phyloP scores from a whole-genome alignment of 2,113 vertebrate species.

The Ptychochromis oligacanthus region DNA sequence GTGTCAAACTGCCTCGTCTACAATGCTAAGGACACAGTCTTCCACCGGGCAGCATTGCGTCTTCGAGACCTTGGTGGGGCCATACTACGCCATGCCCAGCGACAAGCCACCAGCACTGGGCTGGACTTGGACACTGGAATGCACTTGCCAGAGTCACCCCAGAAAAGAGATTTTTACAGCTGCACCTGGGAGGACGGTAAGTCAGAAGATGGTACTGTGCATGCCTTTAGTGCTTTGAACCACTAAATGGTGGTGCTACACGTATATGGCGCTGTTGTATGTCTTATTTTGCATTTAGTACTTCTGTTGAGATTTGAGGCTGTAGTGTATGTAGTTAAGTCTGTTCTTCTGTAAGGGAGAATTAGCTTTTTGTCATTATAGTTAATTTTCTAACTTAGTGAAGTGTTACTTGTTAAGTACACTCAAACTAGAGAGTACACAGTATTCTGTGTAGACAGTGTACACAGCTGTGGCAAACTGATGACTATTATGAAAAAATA shows the following conservation, averaged over 20 bases:
- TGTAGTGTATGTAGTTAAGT: neutral
- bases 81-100: constrained; percentile 90
- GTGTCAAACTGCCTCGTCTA: constrained; percentile 98
- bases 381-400: neutral
- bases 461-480: neutral
- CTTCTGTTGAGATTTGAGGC: neutral
- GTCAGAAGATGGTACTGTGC: constrained; percentile 41
- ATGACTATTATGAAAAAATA: neutral
- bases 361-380: neutral
- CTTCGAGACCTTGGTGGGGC: constrained; percentile 92
- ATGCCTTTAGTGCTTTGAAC: neutral
- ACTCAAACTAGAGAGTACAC: neutral
- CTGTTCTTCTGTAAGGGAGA: neutral
- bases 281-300: neutral
- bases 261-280: neutral
- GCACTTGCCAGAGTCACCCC: constrained; percentile 91
- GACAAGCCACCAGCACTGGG: constrained; percentile 91
- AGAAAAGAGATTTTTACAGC: constrained; percentile 92
- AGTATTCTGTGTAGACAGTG: neutral
- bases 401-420: neutral
- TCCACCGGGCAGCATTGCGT: constrained; percentile 92
- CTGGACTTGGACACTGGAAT: constrained; percentile 90
- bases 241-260: neutral
- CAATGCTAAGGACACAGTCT: constrained; percentile 96
- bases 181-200: constrained; percentile 98